phyloP scores from a whole-genome alignment of 2,113 vertebrate genomes.

The Eclectus roratus region DNA sequence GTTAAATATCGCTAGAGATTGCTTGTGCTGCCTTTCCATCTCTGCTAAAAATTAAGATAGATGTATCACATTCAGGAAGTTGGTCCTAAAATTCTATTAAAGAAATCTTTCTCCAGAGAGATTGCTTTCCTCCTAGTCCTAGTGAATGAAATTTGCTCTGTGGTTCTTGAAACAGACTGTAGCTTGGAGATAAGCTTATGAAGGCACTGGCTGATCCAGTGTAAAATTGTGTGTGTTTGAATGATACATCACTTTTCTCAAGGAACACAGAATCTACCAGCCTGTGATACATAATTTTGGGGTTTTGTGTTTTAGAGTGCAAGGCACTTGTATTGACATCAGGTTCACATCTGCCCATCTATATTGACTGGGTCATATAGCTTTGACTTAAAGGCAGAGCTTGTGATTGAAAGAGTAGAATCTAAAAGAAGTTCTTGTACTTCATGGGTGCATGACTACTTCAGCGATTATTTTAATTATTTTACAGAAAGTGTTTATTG shows the following conservation, averaged over 20 bases:
- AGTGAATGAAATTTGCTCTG: neutral
- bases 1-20: neutral
- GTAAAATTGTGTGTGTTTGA: neutral
- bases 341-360: neutral
- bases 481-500: neutral
- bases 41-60: neutral
- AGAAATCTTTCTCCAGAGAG: neutral
- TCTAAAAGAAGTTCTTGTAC: neutral
- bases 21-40: neutral
- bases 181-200: neutral
- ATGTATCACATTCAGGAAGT: neutral
- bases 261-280: neutral
- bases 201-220: neutral
- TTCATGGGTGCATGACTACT: neutral
- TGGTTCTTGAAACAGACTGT: neutral
- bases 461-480: neutral
- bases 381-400: neutral
- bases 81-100: neutral
- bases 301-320: neutral
- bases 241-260: neutral
- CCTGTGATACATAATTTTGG: neutral
- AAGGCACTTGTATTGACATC: fast-evolving
- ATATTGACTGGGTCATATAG: neutral
- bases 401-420: neutral
- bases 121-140: neutral